A percentile compares a stretch with the other conserved stretches of the same genome.
Conservation (phyloP, 30 jellyfish, hydroid and myxozoan genomes). For the Rhopilema esculentum region DNA sequence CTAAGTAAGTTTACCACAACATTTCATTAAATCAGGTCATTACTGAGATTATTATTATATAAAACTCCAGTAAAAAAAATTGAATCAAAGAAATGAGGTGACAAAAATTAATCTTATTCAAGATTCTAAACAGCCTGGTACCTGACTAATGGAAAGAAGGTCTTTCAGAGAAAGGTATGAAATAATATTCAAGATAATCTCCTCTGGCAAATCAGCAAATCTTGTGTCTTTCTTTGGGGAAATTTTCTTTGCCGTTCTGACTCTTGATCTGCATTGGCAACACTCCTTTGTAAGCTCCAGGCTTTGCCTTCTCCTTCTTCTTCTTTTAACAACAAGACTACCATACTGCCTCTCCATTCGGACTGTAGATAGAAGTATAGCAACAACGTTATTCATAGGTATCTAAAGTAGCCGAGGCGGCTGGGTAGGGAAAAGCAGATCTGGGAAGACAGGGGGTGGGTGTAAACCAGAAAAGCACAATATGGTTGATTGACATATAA, state of each 20-base stretch:
- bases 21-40: no score
- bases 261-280: background rate
- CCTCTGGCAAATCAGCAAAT: constrained; percentile 80
- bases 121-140: background rate
- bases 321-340: constrained; percentile 7
- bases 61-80: no score
- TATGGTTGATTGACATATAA: no score
- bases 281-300: constrained; percentile 19
- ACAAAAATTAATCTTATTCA: no score
- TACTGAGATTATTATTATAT: no score
- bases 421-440: no score
- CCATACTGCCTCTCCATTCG: constrained; percentile 37
- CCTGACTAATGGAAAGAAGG: constrained; percentile 59
- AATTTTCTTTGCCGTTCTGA: constrained; percentile 6
- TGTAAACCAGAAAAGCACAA: no score
- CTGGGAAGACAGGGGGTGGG: no score
- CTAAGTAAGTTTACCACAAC: no score
- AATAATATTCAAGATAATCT: constrained; percentile 44
- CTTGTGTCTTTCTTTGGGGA: constrained; percentile 7
- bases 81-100: no score
- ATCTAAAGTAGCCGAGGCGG: no score
- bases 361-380: background rate
- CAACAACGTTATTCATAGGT: no score
- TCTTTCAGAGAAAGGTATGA: constrained; percentile 76
- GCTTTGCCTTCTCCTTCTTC: constrained; percentile 28